These are phyloP conservation scores for Ardeotis arabs DNA, from an alignment of 2,113 vertebrate species.

Conservation along the genomic window DNA sequence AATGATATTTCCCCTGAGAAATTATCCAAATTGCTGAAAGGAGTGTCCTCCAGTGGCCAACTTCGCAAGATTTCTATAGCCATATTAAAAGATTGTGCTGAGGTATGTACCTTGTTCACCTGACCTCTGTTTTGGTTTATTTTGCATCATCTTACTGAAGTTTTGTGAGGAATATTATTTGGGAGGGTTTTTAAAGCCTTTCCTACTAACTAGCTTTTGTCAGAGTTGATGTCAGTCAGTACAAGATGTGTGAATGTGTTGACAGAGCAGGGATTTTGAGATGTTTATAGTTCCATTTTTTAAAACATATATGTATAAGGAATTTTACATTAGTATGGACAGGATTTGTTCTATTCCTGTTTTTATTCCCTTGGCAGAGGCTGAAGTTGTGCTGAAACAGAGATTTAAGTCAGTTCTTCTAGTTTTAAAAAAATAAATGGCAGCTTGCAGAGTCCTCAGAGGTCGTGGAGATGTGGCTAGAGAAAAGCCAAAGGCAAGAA, in stretches of 20 bases:
- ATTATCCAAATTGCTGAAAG: neutral
- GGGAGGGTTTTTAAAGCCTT: neutral
- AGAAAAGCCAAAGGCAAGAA: neutral
- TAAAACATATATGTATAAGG: neutral
- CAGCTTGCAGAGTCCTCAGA: neutral
- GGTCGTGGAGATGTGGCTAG: neutral
- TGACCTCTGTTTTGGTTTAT: neutral
- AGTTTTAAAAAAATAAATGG: neutral
- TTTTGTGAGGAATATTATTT: neutral
- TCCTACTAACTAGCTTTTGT: neutral
- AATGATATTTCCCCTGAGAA: neutral
- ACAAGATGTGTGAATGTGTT: neutral
- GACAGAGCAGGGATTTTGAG: neutral
- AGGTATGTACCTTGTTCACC: neutral
- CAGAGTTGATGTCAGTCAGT: neutral
- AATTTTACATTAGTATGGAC: neutral
- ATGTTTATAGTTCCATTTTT: neutral
- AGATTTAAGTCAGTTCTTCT: neutral
- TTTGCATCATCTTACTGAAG: neutral
- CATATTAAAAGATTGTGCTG: neutral
- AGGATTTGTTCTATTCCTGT: neutral
- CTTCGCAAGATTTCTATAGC: neutral
- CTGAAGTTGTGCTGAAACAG: neutral
- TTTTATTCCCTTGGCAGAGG: neutral
- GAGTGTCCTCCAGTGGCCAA: neutral